Base-by-base conservation (phyloP, 2,797 vertebrate genomes). In the Melanogrammus aeglefinus region DNA sequence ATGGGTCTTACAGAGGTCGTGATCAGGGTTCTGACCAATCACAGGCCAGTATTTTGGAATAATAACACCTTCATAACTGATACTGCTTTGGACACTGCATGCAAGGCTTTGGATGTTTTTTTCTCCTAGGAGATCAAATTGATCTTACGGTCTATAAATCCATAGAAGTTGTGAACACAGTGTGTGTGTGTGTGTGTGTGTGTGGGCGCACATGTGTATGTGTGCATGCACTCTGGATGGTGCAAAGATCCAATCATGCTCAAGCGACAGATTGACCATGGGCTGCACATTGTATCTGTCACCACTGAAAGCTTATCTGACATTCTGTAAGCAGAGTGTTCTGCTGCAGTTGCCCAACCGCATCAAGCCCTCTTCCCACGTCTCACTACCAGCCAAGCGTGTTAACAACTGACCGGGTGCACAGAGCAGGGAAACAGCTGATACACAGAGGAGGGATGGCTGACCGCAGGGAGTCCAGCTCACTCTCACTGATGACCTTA, bases 331-430 rank as follows among this genome's bases (percentile, higher is more conserved):
- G 86, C 86, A 84, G 86, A 71, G 9, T 83, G 86, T 83, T 84
- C 85, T 79, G 80, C 86, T 77, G 80, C 92, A 93, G 93, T 92
- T 93, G 91, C 89, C 92, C 83, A 79, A 51, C 75, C 76, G 85
- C 87, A 80, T 92, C 91, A 91, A 88, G 71, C 84, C 82, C 88
- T 89, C 86, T 81, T 86, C 87, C 70, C 89, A 85, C 90, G 90
- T 92, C 90, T 75, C 14, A 79, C 80, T 83, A 85, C 82, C 84
- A 85, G 38, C 38, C 3, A 86, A 85, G 57, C 75, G 12, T 85
- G 84, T 86, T 89, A 92, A 91, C 92, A 91, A 91, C 90, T 92
- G 91, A 91, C 88, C 86, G 87, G 90, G 88, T 41, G 87, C 89
- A 89, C 86, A 14, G 83, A 88, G 81, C 85, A 78, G 82, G 85